Base-by-base conservation (phyloP, 2,797 vertebrate species). In the Lateolabrax maculatus region DNA sequence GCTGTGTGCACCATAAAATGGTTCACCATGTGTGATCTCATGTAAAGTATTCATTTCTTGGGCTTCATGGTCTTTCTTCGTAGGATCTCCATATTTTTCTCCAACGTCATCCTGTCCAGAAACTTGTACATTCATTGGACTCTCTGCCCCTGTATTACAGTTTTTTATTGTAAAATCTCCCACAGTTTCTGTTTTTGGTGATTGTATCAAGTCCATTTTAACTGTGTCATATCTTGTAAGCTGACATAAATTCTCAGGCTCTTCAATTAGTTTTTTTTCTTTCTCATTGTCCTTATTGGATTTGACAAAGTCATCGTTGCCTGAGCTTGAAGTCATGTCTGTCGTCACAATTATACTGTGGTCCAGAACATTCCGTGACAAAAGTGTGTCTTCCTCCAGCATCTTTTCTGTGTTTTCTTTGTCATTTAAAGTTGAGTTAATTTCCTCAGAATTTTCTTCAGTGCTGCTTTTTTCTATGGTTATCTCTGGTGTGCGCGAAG, bases 151-250 rank as follows among this genome's bases (percentile, higher is more conserved):
- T 58, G 37, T 55, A 31, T 36, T 23, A 46, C 11, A 18, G 48
- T 65, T 57, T 64, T 61, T 52, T 48, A 37, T 23, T n/a, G 12
- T 25, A 9, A 60, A 39, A 55, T 56, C 43, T 46, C 3, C 27
- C 34, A 27, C 41, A 25, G 60, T 69, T 61, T 72, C 51, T 3
- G 11, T 48, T 31, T 84, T 65, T 36, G 62, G 21, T 57, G 86
- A 82, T 73, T 79, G 61, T 15, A 62, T 79, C 29, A 56, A 39
- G 3, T 80, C 56, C 4, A 13, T 68, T 79, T 83, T 53, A 56
- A 72, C 29, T 52, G 25, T 53, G 53, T 79, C 66, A 79, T 41
- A 4, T 71, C 57, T 52, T 85, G 55, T 74, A 34, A 68, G 19
- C 8, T 25, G 31, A 46, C 27, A 39, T 18, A 61, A 44, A 77